Evolutionary conservation across 92 coral and sea anemone species (phyloP), one percentile per base, ranked within the genome.

Genomic region (Actinernus sp.): DNA sequence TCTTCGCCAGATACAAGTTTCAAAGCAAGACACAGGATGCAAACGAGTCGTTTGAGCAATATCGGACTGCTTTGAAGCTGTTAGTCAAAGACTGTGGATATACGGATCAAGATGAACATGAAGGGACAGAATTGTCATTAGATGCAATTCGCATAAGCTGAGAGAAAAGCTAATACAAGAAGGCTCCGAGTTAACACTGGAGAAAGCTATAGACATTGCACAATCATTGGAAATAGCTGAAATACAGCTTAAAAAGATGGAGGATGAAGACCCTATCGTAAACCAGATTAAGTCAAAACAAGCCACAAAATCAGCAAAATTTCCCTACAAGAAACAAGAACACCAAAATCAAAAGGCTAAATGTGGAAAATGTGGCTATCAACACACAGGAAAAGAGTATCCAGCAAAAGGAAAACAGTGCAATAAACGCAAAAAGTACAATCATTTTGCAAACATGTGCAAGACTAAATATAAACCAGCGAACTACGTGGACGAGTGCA

Each of bases 161-260:
- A 41, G 71, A 78, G 85, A 78, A 33, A 59, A 40, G 28, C 68
- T 68, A 10, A 59, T 69, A 29, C 64, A 58, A 33, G 79, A 79
- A 68, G 85, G 85, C 17, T 58, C 66, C 3, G 72, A 69, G 22
- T 63, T 78, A 12, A 67, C 63, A 32, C 36, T 68, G 48, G 71
- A n/a, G n/a, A 78, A 5, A 68, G 84, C 86, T 28, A 44, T 79
- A 9, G 79, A 61, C 25, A 79, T 62, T 12, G 73, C 72, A 17
- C 13, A 48, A 31, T 38, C 79, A 2, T 31, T 43, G 37, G 80
- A 79, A 44, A 17, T 47, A 36, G 39, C 87, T 21, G 22, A 61
- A 23, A 18, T 31, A 18, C 66, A 79, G 26, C 48, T 79, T 4
- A 24, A 63, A 71, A 52, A 44, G 11, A 79, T 70, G 66, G 46